Conservation (phyloP, 2,888 invertebrate genomes). For the Thera obeliscata region DNA sequence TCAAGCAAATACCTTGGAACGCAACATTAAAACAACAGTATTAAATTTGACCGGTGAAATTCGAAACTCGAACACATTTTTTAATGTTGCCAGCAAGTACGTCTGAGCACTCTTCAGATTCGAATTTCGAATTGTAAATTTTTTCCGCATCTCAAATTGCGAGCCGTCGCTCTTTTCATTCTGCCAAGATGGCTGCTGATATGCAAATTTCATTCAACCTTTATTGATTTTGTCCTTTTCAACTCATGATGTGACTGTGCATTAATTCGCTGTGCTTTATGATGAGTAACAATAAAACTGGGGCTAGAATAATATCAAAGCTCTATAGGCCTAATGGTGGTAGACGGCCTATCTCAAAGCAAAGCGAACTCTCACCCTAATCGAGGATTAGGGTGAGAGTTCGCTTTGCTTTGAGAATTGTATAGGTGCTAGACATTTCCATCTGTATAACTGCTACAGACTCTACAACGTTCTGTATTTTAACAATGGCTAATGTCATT, state of each 20-base stretch:
- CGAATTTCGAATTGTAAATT: conserved; percentile 43
- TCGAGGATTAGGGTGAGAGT: no score
- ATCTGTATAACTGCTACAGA: no score
- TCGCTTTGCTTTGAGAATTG: no score
- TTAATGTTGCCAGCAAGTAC: conserved; percentile 2
- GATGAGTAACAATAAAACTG: conserved; percentile 16
- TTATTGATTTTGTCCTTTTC: conserved; percentile 42
- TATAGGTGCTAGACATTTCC: no score
- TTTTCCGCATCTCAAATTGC: conserved; percentile 43
- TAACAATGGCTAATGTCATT: no score
- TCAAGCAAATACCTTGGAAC: background rate
- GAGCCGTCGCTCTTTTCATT: conserved; percentile 39
- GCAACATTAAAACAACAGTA: background rate
- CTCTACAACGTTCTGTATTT: no score
- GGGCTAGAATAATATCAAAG: background rate
- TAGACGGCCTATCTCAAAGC: background rate
- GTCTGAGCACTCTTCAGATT: conserved; percentile 35
- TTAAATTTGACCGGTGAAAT: conserved; percentile 16
- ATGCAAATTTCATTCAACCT: conserved; percentile 41
- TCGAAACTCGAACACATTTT: conserved; percentile 16
- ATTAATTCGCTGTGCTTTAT: conserved; percentile 36
- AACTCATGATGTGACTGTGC: conserved; percentile 38
- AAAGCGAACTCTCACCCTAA: no score
- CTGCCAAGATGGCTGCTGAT: conserved; percentile 42
- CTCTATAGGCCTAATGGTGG: background rate